A percentile compares a stretch with the other conserved stretches of the same genome.
These are phyloP conservation scores for Lasiurus cinereus DNA, from an alignment of 2,113 vertebrate genomes.

Conservation along the genomic window DNA sequence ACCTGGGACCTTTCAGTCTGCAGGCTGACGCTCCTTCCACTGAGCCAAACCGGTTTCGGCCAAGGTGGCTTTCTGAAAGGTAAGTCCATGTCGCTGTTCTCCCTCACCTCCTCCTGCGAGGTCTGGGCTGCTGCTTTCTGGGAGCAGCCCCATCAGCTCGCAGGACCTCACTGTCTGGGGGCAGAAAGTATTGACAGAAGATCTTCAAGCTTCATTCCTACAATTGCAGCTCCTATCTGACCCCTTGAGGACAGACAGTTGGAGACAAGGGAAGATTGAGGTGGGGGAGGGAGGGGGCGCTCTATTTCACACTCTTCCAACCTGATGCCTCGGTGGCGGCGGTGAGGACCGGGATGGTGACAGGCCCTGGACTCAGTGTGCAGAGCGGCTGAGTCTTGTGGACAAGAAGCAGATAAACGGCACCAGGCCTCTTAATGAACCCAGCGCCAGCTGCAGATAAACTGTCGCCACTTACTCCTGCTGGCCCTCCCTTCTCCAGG, in stretches of 20 bases:
- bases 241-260: conserved; percentile 72
- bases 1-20: too few species aligned
- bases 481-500: conserved; percentile 58
- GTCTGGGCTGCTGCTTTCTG: background rate
- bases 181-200: conserved; percentile 25
- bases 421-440: conserved; percentile 85
- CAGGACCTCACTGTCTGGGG: background rate
- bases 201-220: conserved; percentile 21
- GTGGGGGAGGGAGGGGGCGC: background rate
- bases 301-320: conserved; percentile 46
- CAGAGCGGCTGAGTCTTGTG: conserved; percentile 80
- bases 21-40: too few species aligned
- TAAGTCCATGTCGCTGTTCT: background rate
- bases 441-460: conserved; percentile 86
- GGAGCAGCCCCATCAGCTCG: background rate
- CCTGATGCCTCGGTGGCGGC: background rate
- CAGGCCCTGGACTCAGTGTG: conserved; percentile 72
- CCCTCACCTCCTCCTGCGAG: background rate
- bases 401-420: conserved; percentile 87
- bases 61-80: conserved; percentile 44
- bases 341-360: conserved; percentile 79
- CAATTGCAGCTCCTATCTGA: conserved; percentile 67
- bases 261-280: conserved; percentile 41
- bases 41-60: background rate
- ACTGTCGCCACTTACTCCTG: conserved; percentile 87